phyloP scores from a whole-genome alignment of 1,140 invertebrate genomes.

The Zaprionus kolodkinae region DNA sequence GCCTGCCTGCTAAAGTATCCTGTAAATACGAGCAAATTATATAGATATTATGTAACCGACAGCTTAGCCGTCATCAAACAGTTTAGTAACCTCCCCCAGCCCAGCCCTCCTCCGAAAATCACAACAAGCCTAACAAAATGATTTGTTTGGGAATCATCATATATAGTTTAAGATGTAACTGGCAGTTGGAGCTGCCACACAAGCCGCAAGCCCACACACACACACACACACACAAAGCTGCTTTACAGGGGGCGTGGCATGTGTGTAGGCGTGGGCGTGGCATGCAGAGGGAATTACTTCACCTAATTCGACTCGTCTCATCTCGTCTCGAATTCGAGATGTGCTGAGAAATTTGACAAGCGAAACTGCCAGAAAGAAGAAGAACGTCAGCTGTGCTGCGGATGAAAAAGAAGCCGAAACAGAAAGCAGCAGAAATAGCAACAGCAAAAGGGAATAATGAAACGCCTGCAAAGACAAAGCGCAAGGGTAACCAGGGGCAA shows the following conservation, averaged over 20 bases:
- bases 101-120: background rate
- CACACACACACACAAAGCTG: constrained; percentile 21
- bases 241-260: background rate
- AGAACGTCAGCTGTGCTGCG: background rate
- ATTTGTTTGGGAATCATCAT: constrained; percentile 3
- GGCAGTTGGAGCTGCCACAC: background rate
- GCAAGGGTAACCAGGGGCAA: background rate
- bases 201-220: background rate
- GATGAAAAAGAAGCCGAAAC: background rate
- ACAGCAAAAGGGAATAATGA: constrained; percentile 28
- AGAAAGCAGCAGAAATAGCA: constrained; percentile 3
- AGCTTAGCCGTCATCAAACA: constrained; percentile 6
- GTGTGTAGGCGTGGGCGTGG: constrained; percentile 2
- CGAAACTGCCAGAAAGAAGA: constrained; percentile 9
- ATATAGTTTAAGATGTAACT: background rate
- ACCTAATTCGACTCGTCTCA: constrained; percentile 27
- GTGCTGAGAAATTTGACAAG: constrained; percentile 46
- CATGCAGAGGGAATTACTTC: constrained; percentile 24
- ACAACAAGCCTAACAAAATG: constrained; percentile 1
- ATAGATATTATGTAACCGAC: background rate
- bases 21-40: background rate
- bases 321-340: constrained; percentile 34
- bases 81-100: background rate
- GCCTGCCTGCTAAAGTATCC: background rate
- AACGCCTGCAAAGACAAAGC: constrained; percentile 15